Base-by-base conservation (phyloP, 2,888 invertebrate genomes). In the Exocentrus adspersus region DNA sequence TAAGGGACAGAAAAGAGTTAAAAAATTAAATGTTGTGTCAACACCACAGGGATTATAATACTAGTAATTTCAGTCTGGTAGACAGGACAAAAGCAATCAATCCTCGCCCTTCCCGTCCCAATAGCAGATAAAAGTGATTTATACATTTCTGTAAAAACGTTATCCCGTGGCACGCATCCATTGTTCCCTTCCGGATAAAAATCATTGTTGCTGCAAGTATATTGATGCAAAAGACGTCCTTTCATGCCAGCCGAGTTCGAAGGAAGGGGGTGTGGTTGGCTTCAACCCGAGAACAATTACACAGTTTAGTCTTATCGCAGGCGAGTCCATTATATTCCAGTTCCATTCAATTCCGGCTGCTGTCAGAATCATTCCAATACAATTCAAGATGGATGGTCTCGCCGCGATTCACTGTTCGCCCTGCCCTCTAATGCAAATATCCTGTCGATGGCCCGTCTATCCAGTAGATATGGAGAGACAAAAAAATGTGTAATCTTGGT, bases 331-430 rank as follows among this genome's bases (percentile, higher is more conserved):
- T 79, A 77, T 79, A 77, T 75, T 76, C 77, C 59, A 70, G 73
- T 75, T 77, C 77, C 66, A 77, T 78, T 78, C 77, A 76, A 75
- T 77, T 78, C 74, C 72, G 73, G 72, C 69, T 70, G 72, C 73
- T 78, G 79, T 79, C 80, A 79, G 76, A 78, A 77, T 80, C 79
- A 77, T 77, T 77, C 77, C 72, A 76, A 75, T 76, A 77, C 77
- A 77, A 78, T 78, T 73, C 77, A 78, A 79, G 78, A 80, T 78
- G 74, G 77, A 79, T 79, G 78, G 76, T 74, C 71, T 69, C 68
- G 62, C 65, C 68, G 67, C 75, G 73, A 76, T 73, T 74, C 73
- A 73, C 70, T 66, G 58, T 67, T 66, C 74, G 75, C 75, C 77
- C 73, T 69, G 65, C 61, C 71, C 71, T 74, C 72, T 76, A 75